phyloP scores from a whole-genome alignment of 92 coral and sea anemone genomes.

The Heteractis magnifica region DNA sequence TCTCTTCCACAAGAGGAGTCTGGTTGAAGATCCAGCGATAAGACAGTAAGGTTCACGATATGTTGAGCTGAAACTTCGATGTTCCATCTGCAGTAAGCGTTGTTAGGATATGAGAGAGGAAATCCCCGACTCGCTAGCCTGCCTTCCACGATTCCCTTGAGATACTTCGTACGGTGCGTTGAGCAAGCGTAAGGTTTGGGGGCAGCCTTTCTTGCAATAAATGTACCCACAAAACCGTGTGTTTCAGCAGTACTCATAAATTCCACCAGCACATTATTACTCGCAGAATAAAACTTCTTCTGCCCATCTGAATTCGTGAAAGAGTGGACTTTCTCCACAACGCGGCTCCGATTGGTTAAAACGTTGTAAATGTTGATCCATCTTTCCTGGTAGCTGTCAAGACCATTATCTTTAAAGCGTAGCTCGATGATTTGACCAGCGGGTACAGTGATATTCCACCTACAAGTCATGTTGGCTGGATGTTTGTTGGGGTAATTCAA shows the following conservation, averaged over 20 bases:
- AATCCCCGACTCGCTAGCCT: constrained; percentile 51
- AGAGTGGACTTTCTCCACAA: constrained; percentile 24
- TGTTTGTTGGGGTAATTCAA: constrained; percentile 21
- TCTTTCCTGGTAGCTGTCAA: constrained; percentile 10
- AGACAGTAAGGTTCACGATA: constrained; percentile 38
- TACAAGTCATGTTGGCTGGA: constrained; percentile 38
- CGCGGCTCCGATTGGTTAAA: constrained; percentile 15
- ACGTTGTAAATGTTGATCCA: constrained; percentile 44
- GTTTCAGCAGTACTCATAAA: background rate
- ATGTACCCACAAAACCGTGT: constrained; percentile 40
- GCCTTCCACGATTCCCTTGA: constrained; percentile 9
- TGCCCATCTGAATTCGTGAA: too few species aligned
- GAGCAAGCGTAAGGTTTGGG: constrained; percentile 56
- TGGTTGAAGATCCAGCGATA: constrained; percentile 36
- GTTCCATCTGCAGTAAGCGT: constrained; percentile 23
- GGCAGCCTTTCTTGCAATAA: constrained; percentile 25
- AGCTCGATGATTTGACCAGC: constrained; percentile 43
- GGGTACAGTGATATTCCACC: constrained; percentile 55
- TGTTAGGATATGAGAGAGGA: constrained; percentile 51
- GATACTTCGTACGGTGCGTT: background rate
- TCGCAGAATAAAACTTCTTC: constrained; percentile 18
- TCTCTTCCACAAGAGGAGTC: constrained; percentile 39
- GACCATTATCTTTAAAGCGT: background rate
- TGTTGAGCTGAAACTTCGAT: constrained; percentile 35
- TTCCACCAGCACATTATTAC: constrained; percentile 34